phyloP scores from a whole-genome alignment of 2,113 vertebrate species.

The Lamprotornis superbus region DNA sequence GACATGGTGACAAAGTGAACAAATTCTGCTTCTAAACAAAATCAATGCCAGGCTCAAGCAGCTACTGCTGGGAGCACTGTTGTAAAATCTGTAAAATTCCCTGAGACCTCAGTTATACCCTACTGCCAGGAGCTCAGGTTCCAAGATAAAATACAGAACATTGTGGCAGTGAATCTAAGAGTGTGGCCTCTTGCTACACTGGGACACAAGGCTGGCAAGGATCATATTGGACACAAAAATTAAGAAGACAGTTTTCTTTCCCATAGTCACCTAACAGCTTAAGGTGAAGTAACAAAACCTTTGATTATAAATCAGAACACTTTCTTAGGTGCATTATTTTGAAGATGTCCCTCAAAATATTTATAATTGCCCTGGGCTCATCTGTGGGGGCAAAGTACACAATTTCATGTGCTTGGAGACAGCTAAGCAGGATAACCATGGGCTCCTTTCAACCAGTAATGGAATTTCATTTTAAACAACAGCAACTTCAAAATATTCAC shows the following conservation, averaged over 20 bases:
- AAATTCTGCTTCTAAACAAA: not conserved
- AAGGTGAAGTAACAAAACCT: not conserved
- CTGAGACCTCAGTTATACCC: not conserved
- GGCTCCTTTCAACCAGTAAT: not conserved
- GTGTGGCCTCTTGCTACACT: not conserved
- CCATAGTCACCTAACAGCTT: not conserved
- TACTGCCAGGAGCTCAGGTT: not conserved
- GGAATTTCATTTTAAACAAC: not conserved
- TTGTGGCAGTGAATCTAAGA: not conserved
- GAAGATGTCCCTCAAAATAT: not conserved
- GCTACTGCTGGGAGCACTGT: not conserved
- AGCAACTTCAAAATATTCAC: slow-evolving; percentile 41
- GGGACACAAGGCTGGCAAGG: not conserved
- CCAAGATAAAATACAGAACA: not conserved
- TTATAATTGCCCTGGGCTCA: not conserved
- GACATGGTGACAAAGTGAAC: not conserved
- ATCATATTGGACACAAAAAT: not conserved
- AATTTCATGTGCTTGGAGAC: not conserved
- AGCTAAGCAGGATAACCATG: not conserved
- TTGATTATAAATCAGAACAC: not conserved
- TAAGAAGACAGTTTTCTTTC: not conserved
- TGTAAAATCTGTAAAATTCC: not conserved
- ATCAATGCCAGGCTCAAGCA: not conserved
- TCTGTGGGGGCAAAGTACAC: not conserved
- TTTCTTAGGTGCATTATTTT: not conserved